These are phyloP conservation scores for Pentamera pediparva DNA, from an alignment of 53 echinoderm and acorn worm genomes.

Conservation along the genomic window DNA sequence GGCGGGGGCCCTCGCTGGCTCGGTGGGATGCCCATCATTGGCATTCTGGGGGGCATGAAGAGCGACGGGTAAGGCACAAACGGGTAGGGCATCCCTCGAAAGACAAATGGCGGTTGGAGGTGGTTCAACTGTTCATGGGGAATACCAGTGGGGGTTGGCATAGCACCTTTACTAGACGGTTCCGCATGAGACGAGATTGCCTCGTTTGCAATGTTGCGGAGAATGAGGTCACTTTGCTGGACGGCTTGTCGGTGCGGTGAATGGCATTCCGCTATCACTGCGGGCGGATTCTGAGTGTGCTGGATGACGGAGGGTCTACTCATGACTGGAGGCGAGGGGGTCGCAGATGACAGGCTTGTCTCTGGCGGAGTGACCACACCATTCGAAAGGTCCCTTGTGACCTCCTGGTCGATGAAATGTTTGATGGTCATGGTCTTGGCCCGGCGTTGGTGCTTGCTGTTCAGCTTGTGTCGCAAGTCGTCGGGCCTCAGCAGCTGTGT, in stretches of 20 bases:
- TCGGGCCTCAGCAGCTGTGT: neutral
- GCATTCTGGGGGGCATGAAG: conserved; percentile 1
- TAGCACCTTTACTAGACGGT: conserved; percentile 5
- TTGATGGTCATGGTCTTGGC: neutral
- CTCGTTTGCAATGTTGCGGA: conserved; percentile 53
- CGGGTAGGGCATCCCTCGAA: conserved; percentile 24
- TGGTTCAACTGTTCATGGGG: neutral
- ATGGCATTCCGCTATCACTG: neutral
- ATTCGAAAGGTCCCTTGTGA: neutral
- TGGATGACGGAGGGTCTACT: conserved; percentile 88
- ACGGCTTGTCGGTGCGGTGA: conserved; percentile 31
- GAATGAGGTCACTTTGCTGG: conserved; percentile 74
- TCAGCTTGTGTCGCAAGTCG: conserved; percentile 13
- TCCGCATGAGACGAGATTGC: conserved; percentile 28
- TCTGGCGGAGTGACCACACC: neutral
- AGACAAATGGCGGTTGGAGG: conserved; percentile 11
- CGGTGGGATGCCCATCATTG: conserved; percentile 6
- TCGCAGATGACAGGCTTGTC: neutral
- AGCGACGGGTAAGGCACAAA: conserved; percentile 19
- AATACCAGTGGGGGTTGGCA: no score
- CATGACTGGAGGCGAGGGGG: neutral
- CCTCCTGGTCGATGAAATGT: neutral
- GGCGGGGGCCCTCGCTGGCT: conserved; percentile 11
- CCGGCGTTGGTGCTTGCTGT: conserved; percentile 16
- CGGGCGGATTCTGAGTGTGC: conserved; percentile 64